phyloP scores from a whole-genome alignment of 2,797 vertebrate genomes.

The Margarornis squamiger region DNA sequence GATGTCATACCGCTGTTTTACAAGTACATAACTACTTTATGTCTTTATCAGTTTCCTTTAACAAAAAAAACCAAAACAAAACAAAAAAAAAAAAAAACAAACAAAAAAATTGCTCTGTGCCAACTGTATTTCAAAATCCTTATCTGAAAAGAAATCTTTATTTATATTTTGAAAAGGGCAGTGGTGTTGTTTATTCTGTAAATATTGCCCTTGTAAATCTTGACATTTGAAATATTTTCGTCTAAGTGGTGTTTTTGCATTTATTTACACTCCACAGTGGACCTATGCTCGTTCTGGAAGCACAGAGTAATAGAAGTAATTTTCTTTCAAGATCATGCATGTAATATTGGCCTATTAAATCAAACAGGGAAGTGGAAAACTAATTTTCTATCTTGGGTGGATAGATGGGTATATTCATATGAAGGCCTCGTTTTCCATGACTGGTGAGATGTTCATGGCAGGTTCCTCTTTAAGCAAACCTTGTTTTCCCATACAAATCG shows the following conservation, averaged over 20 bases:
- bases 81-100: not conserved
- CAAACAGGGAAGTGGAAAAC: not conserved
- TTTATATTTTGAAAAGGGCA: not conserved
- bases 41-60: not conserved
- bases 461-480: not conserved
- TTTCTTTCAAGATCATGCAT: not conserved
- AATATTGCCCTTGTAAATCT: not conserved
- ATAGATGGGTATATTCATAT: fast-evolving
- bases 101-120: not conserved
- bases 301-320: not conserved
- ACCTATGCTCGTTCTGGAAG: not conserved
- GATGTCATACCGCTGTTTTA: not conserved
- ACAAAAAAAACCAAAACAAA: not conserved
- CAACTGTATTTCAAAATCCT: not conserved
- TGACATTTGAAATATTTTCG: not conserved
- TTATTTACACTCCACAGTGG: not conserved
- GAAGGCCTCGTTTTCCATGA: fast-evolving
- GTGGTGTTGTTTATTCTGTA: not conserved
- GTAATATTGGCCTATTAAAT: not conserved
- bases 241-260: not conserved
- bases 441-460: fast-evolving
- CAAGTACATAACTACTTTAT: not conserved
- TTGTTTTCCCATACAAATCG: not conserved
- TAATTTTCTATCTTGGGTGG: not conserved
- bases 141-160: not conserved